Conservation (phyloP, 23 tunicate species). For the Clavelina lepadiformis region DNA sequence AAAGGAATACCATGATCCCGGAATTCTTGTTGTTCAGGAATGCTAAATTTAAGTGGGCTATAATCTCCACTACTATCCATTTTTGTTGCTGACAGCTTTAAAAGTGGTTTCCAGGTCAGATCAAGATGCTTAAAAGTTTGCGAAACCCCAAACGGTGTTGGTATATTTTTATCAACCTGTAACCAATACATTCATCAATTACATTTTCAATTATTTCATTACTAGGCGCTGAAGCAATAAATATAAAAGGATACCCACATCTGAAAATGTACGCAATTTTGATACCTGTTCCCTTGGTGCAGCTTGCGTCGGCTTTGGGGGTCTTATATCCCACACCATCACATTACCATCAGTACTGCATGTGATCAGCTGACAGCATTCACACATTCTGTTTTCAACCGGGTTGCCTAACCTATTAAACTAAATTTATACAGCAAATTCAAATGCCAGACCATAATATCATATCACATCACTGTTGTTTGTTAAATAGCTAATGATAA, state of each 20-base stretch:
- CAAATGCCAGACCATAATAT: too few species aligned
- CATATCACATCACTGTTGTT: too few species aligned
- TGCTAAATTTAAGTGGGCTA: slow-evolving; percentile 53
- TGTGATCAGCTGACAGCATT: slow-evolving; percentile 76
- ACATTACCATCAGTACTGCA: slow-evolving; percentile 66
- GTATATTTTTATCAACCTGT: too few species aligned
- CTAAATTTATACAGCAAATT: slow-evolving; percentile 20
- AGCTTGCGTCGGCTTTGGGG: slow-evolving; percentile 30
- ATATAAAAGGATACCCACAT: too few species aligned
- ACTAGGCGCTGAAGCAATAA: too few species aligned
- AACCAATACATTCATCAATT: too few species aligned
- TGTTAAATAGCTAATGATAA: neutral
- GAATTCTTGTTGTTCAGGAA: slow-evolving; percentile 57
- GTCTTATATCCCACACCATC: slow-evolving; percentile 91
- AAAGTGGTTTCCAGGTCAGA: slow-evolving; percentile 80
- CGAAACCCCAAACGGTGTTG: slow-evolving; percentile 26
- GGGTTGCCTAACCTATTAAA: slow-evolving; percentile 55
- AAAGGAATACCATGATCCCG: slow-evolving; percentile 57
- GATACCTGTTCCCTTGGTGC: slow-evolving; percentile 42
- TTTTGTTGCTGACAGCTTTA: slow-evolving; percentile 52
- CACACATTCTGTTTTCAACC: slow-evolving; percentile 49
- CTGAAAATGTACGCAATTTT: too few species aligned
- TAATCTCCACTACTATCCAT: slow-evolving; percentile 64
- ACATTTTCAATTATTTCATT: neutral
- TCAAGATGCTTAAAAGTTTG: slow-evolving; percentile 77